Evolutionary conservation across 2,113 vertebrate genomes (phyloP), one percentile per base, ranked within the genome.

Genomic region (Otocyon megalotis): DNA sequence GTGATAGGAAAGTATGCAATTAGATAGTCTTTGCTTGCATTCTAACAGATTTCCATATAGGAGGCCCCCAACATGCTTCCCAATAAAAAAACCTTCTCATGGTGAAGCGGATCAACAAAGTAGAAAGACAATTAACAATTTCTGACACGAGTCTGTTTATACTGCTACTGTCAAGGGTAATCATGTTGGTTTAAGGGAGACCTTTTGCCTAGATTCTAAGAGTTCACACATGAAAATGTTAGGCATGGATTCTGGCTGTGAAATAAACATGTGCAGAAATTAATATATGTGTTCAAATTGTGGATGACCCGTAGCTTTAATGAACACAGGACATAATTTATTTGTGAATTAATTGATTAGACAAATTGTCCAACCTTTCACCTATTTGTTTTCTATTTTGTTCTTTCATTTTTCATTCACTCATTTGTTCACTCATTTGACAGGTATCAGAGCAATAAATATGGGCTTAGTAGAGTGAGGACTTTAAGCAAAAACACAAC

Each of bases 141-240:
- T 97, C 72, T 89, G 28, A 87, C 28, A n/a, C 28, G 54, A 89
- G 24, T 94, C 65, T 95, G 74, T 94, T 96, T 94, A 96, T 54
- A 90, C 5, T 20, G 2, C 83, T 90, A 77, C 87, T 88, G 58
- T 98, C 69, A 77, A 92, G 74, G n/a, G 28, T 84, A 92, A 94
- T 88, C 88, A 72, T 72, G n/a, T 94, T 96, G 58, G 88, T 84
- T 95, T 88, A 88, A 94, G 81, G 88, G 90, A 97, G 77, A 94
- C 50, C 26, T 88, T 97, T 94, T 82, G 76, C 81, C 69, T 95
- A 62, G 56, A 93, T 63, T 96, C 80, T 77, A 93, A 95, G 60
- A 74, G 53, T 74, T 94, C 67, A 63, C 62, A 93, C 65, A 58
- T 65, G 83, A 94, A 96, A 97, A 86, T 95, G 53, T 71, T 69